These are phyloP conservation scores for Hypomecis punctinalis DNA, from an alignment of 2,888 invertebrate species.

Conservation along the genomic window DNA sequence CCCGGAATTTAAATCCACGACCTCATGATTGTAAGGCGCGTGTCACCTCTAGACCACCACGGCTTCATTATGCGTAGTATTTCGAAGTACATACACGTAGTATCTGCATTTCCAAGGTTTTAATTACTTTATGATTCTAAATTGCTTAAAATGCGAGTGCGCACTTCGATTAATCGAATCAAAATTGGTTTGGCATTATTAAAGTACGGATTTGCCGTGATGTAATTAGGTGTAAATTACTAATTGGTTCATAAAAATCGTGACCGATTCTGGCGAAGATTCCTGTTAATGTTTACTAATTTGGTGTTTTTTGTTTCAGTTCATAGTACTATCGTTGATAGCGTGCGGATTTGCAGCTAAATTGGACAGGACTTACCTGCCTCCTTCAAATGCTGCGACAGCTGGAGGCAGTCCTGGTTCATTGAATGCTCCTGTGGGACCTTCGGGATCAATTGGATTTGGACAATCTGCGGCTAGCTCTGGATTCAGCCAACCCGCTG, in stretches of 20 bases:
- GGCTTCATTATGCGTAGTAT: no score
- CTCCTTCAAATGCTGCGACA: conserved; percentile 70
- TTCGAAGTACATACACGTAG: not conserved
- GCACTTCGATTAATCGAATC: conserved; percentile 9
- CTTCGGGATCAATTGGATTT: conserved; percentile 41
- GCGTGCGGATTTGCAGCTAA: conserved; percentile 76
- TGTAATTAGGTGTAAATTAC: conserved; percentile 11
- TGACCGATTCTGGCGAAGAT: not conserved
- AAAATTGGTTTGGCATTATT: conserved; percentile 21
- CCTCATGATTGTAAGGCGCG: no score
- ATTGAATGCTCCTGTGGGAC: conserved; percentile 62
- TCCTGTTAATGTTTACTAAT: not conserved
- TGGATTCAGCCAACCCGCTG: conserved; percentile 29
- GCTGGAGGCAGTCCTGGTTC: conserved; percentile 77
- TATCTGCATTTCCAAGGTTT: conserved; percentile 15
- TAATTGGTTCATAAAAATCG: conserved; percentile 5
- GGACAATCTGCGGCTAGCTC: conserved; percentile 33
- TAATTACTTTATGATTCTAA: conserved; percentile 19
- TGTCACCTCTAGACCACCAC: no score
- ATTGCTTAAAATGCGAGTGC: conserved; percentile 10
- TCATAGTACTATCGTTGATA: conserved; percentile 71
- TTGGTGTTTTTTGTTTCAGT: conserved; percentile 58
- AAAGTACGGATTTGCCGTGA: conserved; percentile 12
- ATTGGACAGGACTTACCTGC: conserved; percentile 76
- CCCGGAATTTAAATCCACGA: no score